Evolutionary conservation across 2,797 vertebrate genomes (phyloP).

Genomic region (Scyliorhinus canicula): DNA sequence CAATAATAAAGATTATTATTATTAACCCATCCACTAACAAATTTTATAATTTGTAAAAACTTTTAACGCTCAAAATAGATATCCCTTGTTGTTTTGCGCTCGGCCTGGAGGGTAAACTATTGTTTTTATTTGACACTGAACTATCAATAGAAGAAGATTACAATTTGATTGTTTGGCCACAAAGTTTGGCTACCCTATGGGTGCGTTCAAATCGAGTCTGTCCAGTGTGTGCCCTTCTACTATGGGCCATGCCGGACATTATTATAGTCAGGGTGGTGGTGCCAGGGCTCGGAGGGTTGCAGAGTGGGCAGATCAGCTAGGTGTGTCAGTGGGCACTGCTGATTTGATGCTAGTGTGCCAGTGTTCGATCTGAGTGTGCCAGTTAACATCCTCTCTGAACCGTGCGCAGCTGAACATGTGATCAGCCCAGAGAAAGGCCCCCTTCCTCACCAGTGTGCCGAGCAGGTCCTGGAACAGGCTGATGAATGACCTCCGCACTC

Average conservation of each 20-base stretch:
- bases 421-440: not conserved
- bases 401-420: not conserved
- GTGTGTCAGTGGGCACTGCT: not conserved
- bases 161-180: not conserved
- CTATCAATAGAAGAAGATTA: not conserved
- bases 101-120: not conserved
- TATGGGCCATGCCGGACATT: too few species aligned
- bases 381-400: not conserved
- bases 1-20: too few species aligned
- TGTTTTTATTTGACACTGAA: not conserved
- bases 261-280: too few species aligned
- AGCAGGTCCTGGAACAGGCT: too few species aligned
- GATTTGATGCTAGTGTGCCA: not conserved
- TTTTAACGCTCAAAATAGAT: not conserved
- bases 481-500: too few species aligned
- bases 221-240: too few species aligned
- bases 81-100: not conserved
- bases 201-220: not conserved
- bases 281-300: too few species aligned
- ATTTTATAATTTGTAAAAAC: not conserved
- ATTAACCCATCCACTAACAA: not conserved
- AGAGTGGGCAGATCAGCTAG: not conserved
- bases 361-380: not conserved
- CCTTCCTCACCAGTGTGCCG: not conserved
- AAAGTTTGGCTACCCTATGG: not conserved